Percentiles rank a stretch among this genome's conserved stretches.
These are phyloP conservation scores for Stigmatopora nigra DNA, from an alignment of 2,113 vertebrate species.

Conservation along the genomic window DNA sequence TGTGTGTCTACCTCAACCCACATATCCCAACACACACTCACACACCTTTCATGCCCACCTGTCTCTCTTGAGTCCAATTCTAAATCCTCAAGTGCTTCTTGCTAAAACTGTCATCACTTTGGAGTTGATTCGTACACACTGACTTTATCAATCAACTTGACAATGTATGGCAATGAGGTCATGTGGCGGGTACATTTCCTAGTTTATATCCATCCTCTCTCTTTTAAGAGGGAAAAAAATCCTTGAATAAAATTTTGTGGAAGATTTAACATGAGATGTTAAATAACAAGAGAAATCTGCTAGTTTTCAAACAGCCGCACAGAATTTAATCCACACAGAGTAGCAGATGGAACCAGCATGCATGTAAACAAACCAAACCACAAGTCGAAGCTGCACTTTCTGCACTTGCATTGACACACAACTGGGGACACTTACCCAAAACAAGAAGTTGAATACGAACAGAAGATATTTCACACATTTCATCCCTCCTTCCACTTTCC, in stretches of 20 bases:
- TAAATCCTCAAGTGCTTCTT: neutral
- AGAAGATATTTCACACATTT: constrained; percentile 88
- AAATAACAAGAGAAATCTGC: constrained; percentile 44
- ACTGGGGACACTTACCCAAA: constrained; percentile 80
- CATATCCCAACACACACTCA: neutral
- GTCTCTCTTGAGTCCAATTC: constrained; percentile 10
- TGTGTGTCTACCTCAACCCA: neutral
- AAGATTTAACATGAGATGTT: constrained; percentile 70
- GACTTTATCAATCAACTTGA: constrained; percentile 14
- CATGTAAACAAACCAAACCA: neutral
- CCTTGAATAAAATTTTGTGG: constrained; percentile 64
- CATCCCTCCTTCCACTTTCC: constrained; percentile 80
- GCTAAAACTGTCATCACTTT: neutral
- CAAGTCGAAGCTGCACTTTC: constrained; percentile 42
- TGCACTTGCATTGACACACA: constrained; percentile 16
- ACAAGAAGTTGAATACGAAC: constrained; percentile 88
- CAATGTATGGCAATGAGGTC: constrained; percentile 15
- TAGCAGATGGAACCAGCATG: neutral
- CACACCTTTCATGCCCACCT: constrained; percentile 42
- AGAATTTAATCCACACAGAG: constrained; percentile 4
- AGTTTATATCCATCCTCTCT: constrained; percentile 40
- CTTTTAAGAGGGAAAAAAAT: constrained; percentile 50
- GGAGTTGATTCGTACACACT: neutral
- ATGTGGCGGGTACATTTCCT: constrained; percentile 39
- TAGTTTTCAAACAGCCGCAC: constrained; percentile 44